These are phyloP conservation scores for Mesaphorura yosii DNA, from an alignment of 1,140 invertebrate genomes.

Conservation along the genomic window DNA sequence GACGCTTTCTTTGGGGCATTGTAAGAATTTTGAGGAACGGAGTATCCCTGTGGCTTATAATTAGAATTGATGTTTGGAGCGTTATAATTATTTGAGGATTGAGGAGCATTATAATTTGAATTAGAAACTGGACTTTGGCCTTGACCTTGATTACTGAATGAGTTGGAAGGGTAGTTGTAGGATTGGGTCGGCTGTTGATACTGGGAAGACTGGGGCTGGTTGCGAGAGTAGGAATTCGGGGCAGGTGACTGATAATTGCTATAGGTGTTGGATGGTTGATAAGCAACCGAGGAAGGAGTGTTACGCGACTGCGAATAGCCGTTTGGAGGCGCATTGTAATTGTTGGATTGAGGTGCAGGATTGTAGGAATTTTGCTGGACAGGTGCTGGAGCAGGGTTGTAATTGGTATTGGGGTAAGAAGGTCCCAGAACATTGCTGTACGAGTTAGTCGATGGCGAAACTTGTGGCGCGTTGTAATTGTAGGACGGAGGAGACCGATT, in stretches of 20 bases:
- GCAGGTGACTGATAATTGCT: neutral
- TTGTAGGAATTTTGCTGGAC: constrained; percentile 6
- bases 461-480: neutral
- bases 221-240: neutral
- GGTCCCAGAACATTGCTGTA: neutral
- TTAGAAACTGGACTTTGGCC: no score
- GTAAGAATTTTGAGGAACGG: no score
- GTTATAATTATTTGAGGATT: no score
- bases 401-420: neutral
- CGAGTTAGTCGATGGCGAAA: neutral
- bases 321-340: constrained; percentile 10
- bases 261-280: neutral
- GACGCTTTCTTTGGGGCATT: no score
- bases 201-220: neutral
- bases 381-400: neutral
- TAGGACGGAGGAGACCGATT: neutral
- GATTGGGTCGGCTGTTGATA: neutral
- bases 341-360: constrained; percentile 2
- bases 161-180: neutral
- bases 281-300: neutral
- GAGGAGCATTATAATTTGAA: no score
- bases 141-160: no score
- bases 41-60: no score
- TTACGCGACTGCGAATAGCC: constrained; percentile 4
- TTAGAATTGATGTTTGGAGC: no score